Base-by-base conservation (phyloP, 2,888 invertebrate genomes). In the Patella caerulea region DNA sequence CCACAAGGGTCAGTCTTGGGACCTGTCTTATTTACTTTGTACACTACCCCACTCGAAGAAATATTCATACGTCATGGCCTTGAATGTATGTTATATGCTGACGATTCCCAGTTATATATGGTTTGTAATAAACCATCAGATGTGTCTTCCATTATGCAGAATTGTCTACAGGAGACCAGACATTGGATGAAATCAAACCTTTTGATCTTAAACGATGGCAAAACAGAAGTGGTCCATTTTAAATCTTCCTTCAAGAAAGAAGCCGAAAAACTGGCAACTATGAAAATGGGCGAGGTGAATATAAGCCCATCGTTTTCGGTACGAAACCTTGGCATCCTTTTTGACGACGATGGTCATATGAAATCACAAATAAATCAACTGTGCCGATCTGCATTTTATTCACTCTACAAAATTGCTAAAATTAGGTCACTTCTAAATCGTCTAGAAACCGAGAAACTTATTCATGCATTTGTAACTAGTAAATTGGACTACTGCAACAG, bases 131-230 rank as follows among this genome's bases (percentile, higher is more conserved):
- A 45, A 45, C 34, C 34, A 45, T 5, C 34, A 45, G 34, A 45
- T 45, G 5, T 45, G 4, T 5, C 34, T 45, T 5, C 34, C 34
- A 45, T 45, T 45, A 45, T 45, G 34, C 4, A 45, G 34, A 5
- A 3, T 5, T 45, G 73, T 34, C n/a, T 24, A 14, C 29, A n/a
- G 1, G 24, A 73, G 19, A 53, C 59, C 17, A n/a, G 73, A 24
- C 54, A 53, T 24, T 56, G 73, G 73, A 29, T 73, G 73, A 55
- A 54, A 54, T n/a, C 29, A 17, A 73, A 73, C 9, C 24, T 24
- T 73, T 29, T 73, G 29, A 56, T 24, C 17, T 17, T 73, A 24
- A 73, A 73, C 17, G 55, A 34, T 34, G 56, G 34, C 24, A 73
- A 73, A 55, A 73, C 73, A 3, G 19, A 73, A 55, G 59, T 59